Evolutionary conservation across 2,113 vertebrate genomes (phyloP).

Genomic region (Lagopus muta): DNA sequence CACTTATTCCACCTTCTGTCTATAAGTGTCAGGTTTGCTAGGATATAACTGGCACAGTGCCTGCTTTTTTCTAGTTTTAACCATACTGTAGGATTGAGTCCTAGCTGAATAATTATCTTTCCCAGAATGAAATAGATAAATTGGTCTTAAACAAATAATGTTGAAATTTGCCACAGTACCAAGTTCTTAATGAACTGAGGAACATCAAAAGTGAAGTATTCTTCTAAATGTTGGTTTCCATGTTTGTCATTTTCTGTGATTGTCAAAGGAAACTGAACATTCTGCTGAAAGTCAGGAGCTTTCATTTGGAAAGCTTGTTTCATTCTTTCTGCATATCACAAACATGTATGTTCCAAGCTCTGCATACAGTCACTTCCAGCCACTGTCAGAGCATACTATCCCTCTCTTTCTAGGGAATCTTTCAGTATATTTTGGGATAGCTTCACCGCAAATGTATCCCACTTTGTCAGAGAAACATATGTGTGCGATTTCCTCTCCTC

Average conservation of each 20-base stretch:
- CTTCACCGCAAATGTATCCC: neutral
- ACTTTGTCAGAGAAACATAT: neutral
- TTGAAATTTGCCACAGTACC: neutral
- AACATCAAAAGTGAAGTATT: neutral
- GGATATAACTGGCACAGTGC: neutral
- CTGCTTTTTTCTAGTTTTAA: neutral
- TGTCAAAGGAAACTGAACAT: neutral
- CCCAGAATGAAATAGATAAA: conserved; percentile 5
- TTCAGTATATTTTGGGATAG: neutral
- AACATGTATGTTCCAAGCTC: neutral
- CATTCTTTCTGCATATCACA: neutral
- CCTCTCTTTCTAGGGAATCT: neutral
- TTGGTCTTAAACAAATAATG: neutral
- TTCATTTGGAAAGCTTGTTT: neutral
- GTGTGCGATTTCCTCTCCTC: neutral
- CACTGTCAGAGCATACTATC: neutral
- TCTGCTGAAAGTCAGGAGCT: conserved; percentile 14
- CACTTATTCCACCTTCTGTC: neutral
- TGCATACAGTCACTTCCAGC: neutral
- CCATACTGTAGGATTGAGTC: neutral
- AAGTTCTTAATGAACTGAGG: neutral
- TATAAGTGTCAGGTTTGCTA: neutral
- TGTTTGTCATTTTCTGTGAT: neutral
- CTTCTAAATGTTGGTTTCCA: neutral
- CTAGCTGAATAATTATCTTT: neutral